Conservation (phyloP, 2,797 vertebrate genomes). For the Bradypodion pumilum region DNA sequence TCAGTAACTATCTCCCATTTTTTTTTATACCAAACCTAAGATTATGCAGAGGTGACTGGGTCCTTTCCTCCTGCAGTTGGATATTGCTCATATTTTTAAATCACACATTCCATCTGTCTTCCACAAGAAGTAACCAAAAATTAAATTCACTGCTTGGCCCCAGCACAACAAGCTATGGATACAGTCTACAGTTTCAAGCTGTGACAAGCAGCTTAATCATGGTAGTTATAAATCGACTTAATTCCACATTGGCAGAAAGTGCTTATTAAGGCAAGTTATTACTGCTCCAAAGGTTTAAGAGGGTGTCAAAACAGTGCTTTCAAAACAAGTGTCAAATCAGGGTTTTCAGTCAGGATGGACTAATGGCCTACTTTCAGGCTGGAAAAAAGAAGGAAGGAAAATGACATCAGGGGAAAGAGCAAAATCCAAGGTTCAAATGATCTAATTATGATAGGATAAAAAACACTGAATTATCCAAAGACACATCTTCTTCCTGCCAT, state of each 20-base stretch:
- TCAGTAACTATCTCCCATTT: not conserved
- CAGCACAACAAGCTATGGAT: not conserved
- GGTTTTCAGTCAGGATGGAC: slow-evolving; percentile 46
- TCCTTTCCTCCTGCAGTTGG: not conserved
- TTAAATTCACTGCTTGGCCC: not conserved
- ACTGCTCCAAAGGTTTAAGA: slow-evolving; percentile 23
- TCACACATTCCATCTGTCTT: slow-evolving; percentile 5
- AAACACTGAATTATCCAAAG: slow-evolving; percentile 22
- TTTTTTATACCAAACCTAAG: not conserved
- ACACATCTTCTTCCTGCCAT: slow-evolving; percentile 8
- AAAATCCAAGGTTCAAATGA: slow-evolving; percentile 36
- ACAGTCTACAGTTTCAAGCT: not conserved
- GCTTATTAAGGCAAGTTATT: slow-evolving; percentile 47
- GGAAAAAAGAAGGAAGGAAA: slow-evolving; percentile 5
- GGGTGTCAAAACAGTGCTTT: slow-evolving; percentile 16
- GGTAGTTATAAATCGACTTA: slow-evolving; percentile 47
- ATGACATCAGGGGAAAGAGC: slow-evolving; percentile 39
- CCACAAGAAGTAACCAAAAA: not conserved
- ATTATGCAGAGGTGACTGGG: not conserved
- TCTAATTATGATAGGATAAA: slow-evolving; percentile 39
- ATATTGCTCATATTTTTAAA: not conserved
- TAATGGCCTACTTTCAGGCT: slow-evolving; percentile 56
- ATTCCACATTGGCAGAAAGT: slow-evolving; percentile 26
- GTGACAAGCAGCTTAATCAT: slow-evolving; percentile 34
- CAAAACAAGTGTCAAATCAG: slow-evolving; percentile 56